phyloP scores from a whole-genome alignment of 2,888 invertebrate genomes.

The Drosophila monieri region DNA sequence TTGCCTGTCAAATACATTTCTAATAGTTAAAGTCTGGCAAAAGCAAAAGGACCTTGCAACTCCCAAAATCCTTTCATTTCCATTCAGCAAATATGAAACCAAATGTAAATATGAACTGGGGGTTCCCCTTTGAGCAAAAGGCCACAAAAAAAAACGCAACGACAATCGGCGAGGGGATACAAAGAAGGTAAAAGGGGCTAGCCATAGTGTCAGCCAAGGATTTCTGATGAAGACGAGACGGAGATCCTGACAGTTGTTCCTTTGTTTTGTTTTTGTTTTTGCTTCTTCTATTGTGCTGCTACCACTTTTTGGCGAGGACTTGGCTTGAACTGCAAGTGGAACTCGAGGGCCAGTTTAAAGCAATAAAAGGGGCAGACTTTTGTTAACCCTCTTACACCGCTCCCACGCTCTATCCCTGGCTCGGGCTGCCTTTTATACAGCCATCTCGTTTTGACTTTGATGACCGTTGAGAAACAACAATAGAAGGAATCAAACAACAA shows the following conservation, averaged over 20 bases:
- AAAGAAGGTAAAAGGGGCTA: conserved; percentile 11
- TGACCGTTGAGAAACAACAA: conserved; percentile 20
- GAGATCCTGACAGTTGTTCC: conserved; percentile 17
- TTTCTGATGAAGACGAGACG: conserved; percentile 23
- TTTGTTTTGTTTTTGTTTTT: conserved; percentile 27
- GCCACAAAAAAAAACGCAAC: conserved; percentile 1
- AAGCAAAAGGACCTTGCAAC: not conserved
- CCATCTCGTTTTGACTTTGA: conserved; percentile 20
- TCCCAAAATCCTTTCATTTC: not conserved
- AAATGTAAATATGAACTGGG: conserved; percentile 20
- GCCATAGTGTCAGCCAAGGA: conserved; percentile 19
- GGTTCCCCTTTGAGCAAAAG: not conserved
- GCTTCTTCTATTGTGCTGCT: not conserved
- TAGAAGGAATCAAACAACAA: conserved; percentile 10
- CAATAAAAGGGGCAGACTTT: conserved; percentile 52
- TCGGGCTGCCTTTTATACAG: conserved; percentile 1
- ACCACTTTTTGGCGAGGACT: conserved; percentile 9
- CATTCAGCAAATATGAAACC: not conserved
- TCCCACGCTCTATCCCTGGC: conserved; percentile 7
- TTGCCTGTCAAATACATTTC: not conserved
- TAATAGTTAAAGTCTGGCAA: not conserved
- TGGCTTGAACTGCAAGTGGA: conserved; percentile 56
- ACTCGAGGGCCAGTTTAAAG: conserved; percentile 60
- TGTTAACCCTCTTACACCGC: conserved; percentile 36
- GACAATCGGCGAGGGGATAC: not conserved